Evolutionary conservation across 1,140 invertebrate species (phyloP), one percentile per base, ranked within the genome.

Genomic region (Augochlora pura): DNA sequence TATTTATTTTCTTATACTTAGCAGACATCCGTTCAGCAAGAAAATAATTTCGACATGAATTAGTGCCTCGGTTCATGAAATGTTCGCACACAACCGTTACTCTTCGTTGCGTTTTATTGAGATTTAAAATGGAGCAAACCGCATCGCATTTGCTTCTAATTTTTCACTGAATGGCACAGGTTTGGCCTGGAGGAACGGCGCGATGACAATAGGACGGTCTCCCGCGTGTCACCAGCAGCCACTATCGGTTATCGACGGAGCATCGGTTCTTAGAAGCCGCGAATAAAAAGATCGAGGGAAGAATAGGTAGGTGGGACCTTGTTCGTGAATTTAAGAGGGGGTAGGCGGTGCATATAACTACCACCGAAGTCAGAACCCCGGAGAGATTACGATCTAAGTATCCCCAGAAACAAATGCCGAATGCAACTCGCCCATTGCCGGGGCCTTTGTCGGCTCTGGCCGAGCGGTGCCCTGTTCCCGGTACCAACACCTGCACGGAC

Each of bases 321-420:
- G 83, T 76, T 63, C 32, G 18, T 77, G 86, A 79, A 91, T 91
- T 88, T 86, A 88, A 89, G 89, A 82, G 68, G 77, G 86, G 88
- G 57, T 77, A 72, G 57, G 59, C 63, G 57, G 57, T 27, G 77
- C 62, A 84, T 83, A 84, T 77, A 86, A 88, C 83, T 79, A 87
- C 80, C 70, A 87, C 80, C 82, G 82, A 86, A 87, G 84, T 83
- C 84, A 79, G 83, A 87, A 89, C 83, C 71, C 60, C 74, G 77
- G 85, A 73, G 79, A 92, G 91, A 93, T 93, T 91, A 88, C 90
- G 88, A 93, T 93, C 92, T 88, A 89, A 91, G 90, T 91, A 92
- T 92, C 89, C 81, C 85, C 83, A 87, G 88, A 90, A 93, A 93
- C 91, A 92, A 93, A 92, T 92, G 91, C 90, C 88, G 86, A 91